Percentiles rank a stretch among this genome's conserved stretches.
These are phyloP conservation scores for Cryptus viduatorius DNA, from an alignment of 2,888 invertebrate genomes.

Conservation along the genomic window DNA sequence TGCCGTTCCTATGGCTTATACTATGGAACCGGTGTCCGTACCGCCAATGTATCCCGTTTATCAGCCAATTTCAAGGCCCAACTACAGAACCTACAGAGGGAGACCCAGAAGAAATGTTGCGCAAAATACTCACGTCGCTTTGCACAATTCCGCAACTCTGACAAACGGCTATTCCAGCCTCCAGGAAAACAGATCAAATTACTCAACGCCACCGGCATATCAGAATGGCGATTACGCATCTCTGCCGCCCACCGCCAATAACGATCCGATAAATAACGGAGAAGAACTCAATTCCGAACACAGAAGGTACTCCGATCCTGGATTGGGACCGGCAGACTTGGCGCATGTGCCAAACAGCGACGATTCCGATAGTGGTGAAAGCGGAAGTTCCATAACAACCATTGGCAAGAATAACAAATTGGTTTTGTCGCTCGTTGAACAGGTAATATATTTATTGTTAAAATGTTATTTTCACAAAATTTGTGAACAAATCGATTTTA, in stretches of 20 bases:
- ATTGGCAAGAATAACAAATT: constrained; percentile 87
- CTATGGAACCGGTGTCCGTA: constrained; percentile 88
- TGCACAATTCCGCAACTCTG: constrained; percentile 12
- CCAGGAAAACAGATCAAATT: constrained; percentile 77
- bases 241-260: constrained; percentile 90
- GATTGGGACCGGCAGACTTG: constrained; percentile 86
- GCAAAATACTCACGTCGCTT: constrained; percentile 68
- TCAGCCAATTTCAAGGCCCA: constrained; percentile 83
- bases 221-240: constrained; percentile 87
- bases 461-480: too few species aligned
- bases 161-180: constrained; percentile 79
- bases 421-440: constrained; percentile 89
- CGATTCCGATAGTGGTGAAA: constrained; percentile 85
- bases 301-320: constrained; percentile 90
- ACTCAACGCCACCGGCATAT: constrained; percentile 72
- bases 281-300: constrained; percentile 86
- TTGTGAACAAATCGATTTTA: too few species aligned
- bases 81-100: constrained; percentile 75
- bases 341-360: constrained; percentile 86
- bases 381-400: constrained; percentile 86
- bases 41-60: constrained; percentile 87
- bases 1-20: constrained; percentile 85
- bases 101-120: constrained; percentile 72
- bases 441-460: constrained; percentile 85
- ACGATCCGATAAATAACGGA: constrained; percentile 85